A percentile compares a stretch with the other conserved stretches of the same genome.
phyloP scores from a whole-genome alignment of 1,140 invertebrate species.

The Drosophila dunni region DNA sequence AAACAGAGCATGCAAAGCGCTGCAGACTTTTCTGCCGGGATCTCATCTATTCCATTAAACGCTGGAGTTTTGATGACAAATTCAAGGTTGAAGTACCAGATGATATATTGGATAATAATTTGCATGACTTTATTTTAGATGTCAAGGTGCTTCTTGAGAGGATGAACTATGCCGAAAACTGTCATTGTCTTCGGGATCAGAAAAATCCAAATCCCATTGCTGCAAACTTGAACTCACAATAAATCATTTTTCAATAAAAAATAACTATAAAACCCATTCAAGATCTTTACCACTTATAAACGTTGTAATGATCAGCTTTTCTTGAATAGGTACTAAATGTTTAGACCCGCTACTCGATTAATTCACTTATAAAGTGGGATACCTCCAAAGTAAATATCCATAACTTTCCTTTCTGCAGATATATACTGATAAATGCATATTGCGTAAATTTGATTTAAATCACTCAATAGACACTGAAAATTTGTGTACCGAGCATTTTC shows the following conservation, averaged over 20 bases:
- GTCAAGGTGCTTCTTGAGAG: background rate
- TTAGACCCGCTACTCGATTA: too few relatives aligned
- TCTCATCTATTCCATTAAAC: background rate
- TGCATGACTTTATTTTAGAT: background rate
- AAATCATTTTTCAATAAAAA: background rate
- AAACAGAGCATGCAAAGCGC: background rate
- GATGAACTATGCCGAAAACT: constrained; percentile 4
- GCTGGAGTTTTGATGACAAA: background rate
- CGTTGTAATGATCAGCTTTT: too few relatives aligned
- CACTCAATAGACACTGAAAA: too few relatives aligned
- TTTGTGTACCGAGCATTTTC: too few relatives aligned
- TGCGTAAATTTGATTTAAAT: too few relatives aligned
- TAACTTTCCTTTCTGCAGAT: too few relatives aligned
- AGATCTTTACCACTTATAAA: too few relatives aligned
- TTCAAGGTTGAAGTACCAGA: background rate
- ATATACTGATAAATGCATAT: too few relatives aligned
- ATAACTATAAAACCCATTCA: background rate
- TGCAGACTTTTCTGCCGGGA: constrained; percentile 13
- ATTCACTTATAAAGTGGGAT: too few relatives aligned
- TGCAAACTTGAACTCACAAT: background rate
- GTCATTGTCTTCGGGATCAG: background rate
- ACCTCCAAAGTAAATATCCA: too few relatives aligned
- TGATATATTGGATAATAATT: background rate
- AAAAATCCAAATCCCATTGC: background rate
- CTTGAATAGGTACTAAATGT: too few relatives aligned